Evolutionary conservation across 2,888 invertebrate genomes (phyloP).

Genomic region (Drosophila testacea): DNA sequence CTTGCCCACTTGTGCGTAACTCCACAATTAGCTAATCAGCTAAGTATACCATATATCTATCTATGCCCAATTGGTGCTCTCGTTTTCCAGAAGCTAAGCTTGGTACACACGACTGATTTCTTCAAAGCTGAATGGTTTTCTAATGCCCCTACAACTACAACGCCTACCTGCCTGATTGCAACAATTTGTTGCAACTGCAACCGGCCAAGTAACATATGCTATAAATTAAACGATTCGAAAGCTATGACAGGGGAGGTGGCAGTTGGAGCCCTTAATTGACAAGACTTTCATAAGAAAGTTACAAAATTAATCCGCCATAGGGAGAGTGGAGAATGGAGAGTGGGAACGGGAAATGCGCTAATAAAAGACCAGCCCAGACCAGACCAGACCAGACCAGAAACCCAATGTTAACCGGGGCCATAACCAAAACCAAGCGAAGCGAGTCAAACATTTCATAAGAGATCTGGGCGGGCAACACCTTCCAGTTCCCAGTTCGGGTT

Average conservation of each 20-base stretch:
- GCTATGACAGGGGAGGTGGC: neutral
- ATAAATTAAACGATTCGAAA: constrained; percentile 23
- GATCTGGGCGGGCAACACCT: constrained; percentile 28
- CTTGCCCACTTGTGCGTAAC: constrained; percentile 53
- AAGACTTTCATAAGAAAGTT: constrained; percentile 74
- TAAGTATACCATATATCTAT: constrained; percentile 7
- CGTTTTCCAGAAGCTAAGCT: constrained; percentile 37
- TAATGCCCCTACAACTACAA: constrained; percentile 8
- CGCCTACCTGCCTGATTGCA: neutral
- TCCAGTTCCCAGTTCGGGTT: constrained; percentile 29
- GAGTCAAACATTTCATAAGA: constrained; percentile 56
- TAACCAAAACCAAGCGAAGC: constrained; percentile 37
- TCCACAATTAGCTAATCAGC: constrained; percentile 31
- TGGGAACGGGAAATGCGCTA: constrained; percentile 33
- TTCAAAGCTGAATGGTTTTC: constrained; percentile 47
- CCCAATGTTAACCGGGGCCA: constrained; percentile 6
- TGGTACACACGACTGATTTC: constrained; percentile 49
- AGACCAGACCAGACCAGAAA: constrained; percentile 13
- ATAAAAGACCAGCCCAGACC: constrained; percentile 28
- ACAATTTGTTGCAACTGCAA: constrained; percentile 17
- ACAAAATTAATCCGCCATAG: constrained; percentile 58
- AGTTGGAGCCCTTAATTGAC: constrained; percentile 63
- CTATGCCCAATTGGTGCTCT: constrained; percentile 43
- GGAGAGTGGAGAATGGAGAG: constrained; percentile 7
- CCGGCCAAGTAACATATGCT: neutral